These are phyloP conservation scores for Tenodera sinensis DNA, from an alignment of 2,888 invertebrate genomes.

Conservation along the genomic window DNA sequence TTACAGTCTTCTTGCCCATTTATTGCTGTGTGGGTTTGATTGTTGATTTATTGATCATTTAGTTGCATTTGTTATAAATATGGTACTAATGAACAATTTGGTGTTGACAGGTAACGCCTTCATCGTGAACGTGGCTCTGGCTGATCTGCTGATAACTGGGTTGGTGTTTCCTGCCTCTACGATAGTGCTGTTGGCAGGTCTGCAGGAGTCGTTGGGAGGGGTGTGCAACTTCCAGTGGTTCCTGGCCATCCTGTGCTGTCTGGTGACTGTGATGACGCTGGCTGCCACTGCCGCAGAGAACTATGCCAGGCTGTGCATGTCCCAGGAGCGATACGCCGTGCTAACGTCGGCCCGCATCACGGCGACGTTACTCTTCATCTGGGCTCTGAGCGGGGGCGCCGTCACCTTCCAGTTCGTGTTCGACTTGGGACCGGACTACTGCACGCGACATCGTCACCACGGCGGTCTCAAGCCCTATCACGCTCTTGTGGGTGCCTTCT, in stretches of 20 bases:
- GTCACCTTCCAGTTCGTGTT: conserved; percentile 60
- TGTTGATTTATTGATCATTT: too few relatives aligned
- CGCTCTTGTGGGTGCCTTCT: conserved; percentile 50
- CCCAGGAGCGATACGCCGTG: conserved; percentile 44
- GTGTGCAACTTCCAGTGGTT: conserved; percentile 67
- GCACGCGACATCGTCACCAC: conserved; percentile 47
- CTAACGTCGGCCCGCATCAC: conserved; percentile 53
- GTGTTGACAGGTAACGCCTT: conserved; percentile 60
- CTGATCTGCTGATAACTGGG: conserved; percentile 67
- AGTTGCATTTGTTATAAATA: neutral
- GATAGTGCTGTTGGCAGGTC: conserved; percentile 64
- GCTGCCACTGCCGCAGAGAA: conserved; percentile 64
- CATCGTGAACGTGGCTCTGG: conserved; percentile 65
- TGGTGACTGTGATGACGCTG: conserved; percentile 60
- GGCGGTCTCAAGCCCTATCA: conserved; percentile 56
- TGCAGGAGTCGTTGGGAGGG: conserved; percentile 49
- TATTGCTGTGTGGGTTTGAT: too few relatives aligned
- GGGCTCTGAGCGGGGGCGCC: conserved; percentile 53
- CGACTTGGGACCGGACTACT: conserved; percentile 65
- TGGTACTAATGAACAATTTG: neutral
- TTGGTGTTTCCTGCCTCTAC: conserved; percentile 66
- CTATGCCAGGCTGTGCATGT: conserved; percentile 60
- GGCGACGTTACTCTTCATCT: conserved; percentile 52
- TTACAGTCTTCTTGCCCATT: too few relatives aligned
- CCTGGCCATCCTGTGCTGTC: conserved; percentile 61